Base-by-base conservation (phyloP, 2,113 vertebrate species). In the Chloebia gouldiae region DNA sequence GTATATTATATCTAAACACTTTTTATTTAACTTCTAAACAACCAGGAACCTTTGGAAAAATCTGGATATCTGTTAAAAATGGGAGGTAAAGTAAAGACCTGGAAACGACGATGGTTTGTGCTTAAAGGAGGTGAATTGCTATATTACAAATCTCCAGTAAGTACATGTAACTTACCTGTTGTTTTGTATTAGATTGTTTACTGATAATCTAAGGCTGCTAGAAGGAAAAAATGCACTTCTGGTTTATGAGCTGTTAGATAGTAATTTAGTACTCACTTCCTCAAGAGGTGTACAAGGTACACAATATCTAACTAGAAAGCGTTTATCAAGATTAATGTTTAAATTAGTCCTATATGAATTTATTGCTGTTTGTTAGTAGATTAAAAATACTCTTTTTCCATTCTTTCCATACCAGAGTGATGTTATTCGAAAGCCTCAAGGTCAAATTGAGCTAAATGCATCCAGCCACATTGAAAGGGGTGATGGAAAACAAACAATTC, bases 61-160 rank as follows among this genome's bases (percentile, higher is more conserved):
- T 99, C 99, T 40, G 99, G 99, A 11, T 99, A 99, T 96, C 98
- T 99, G 90, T 95, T 99, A 94, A 99, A 99, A 98, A 99, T 99
- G 99, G 98, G 99, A 92, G 99, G 98, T 21, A 99, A 98, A 98
- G 98, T 99, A 94, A 99, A 99, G 96, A 99, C 98, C 30, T 99
- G 99, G 99, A 99, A 99, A 96, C 98, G 99, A 93, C 98, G 98
- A 88, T 99, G 99, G 99, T 99, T 99, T 96, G 98, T 99, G 81
- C 98, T 99, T 45, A 99, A 99, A 98, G 99, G 99, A 35, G 99
- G 99, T 10, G 99, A 99, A 97, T 97, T 99, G 95, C 98, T 99
- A 3, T 99, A 99, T 96, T 99, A 99, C 96, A 99, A 99, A 95
- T 99, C 99, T 88, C 99, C 99, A 13, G 99, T 99, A 97, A 98